phyloP scores from a whole-genome alignment of 2,113 vertebrate species.

The Semicossyphus pulcher region DNA sequence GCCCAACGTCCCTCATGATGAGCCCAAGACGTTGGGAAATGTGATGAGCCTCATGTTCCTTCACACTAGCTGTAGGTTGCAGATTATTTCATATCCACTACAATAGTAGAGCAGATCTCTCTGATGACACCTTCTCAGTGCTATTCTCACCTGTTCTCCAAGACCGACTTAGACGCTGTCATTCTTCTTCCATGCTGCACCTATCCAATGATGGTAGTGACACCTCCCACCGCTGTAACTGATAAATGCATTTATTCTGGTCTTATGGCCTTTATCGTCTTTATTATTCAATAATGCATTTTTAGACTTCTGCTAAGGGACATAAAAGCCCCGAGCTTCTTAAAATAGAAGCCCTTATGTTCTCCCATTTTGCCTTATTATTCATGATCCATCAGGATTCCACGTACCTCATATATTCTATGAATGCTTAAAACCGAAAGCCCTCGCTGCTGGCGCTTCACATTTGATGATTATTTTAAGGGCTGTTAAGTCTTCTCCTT shows the following conservation, averaged over 20 bases:
- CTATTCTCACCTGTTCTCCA: constrained; percentile 1
- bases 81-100: neutral
- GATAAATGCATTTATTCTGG: constrained; percentile 58
- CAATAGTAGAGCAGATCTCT: neutral
- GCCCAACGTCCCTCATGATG: neutral
- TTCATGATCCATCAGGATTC: constrained; percentile 60
- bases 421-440: constrained; percentile 44
- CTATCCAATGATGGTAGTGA: constrained; percentile 8
- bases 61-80: neutral
- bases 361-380: constrained; percentile 51
- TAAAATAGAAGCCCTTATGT: constrained; percentile 61
- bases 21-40: neutral
- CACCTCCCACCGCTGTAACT: constrained; percentile 29
- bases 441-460: constrained; percentile 17
- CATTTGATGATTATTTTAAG: constrained; percentile 34
- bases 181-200: constrained; percentile 12
- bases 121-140: neutral
- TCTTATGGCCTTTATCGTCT: constrained; percentile 32
- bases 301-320: constrained; percentile 29
- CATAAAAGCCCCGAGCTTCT: constrained; percentile 51
- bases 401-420: constrained; percentile 25
- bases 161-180: constrained; percentile 22
- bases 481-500: constrained; percentile 45
- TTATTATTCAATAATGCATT: constrained; percentile 67
- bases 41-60: neutral